Evolutionary conservation across 2,888 invertebrate genomes (phyloP).

Genomic region (Caenorhabditis sp.): DNA sequence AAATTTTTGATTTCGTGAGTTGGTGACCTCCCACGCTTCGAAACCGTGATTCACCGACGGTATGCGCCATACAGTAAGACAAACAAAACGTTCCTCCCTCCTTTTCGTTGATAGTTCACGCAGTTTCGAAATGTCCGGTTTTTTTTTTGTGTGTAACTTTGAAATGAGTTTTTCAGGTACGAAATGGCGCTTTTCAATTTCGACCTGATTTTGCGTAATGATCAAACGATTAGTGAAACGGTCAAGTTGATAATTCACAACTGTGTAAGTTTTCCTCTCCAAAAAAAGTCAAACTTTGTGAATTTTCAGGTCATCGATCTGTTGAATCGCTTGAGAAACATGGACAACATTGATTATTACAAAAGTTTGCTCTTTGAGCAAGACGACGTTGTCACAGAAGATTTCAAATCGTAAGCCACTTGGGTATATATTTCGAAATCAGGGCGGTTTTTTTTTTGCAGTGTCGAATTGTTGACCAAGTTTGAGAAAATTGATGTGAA

Average conservation of each 20-base stretch:
- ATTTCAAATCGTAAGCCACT: constrained; percentile 29
- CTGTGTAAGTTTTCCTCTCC: constrained; percentile 12
- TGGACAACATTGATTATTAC: constrained; percentile 23
- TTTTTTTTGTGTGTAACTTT: too few relatives aligned
- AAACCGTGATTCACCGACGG: too few relatives aligned
- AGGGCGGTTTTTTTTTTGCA: constrained; percentile 3
- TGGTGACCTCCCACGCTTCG: too few relatives aligned
- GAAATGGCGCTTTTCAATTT: constrained; percentile 27
- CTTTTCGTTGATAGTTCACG: neutral
- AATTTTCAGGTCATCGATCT: constrained; percentile 29
- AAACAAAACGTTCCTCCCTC: too few relatives aligned
- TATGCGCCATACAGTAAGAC: too few relatives aligned
- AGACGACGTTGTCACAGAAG: constrained; percentile 15
- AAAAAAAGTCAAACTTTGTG: neutral
- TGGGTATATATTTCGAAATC: neutral
- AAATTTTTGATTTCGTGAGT: too few relatives aligned
- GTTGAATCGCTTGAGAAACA: constrained; percentile 24
- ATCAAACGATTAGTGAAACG: constrained; percentile 87
- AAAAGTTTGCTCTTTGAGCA: constrained; percentile 10
- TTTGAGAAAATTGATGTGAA: constrained; percentile 25
- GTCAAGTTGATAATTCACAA: constrained; percentile 19
- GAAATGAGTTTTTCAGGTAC: constrained; percentile 22
- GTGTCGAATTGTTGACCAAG: constrained; percentile 37
- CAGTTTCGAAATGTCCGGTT: too few relatives aligned
- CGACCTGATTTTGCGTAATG: constrained; percentile 75